Evolutionary conservation across 2,113 vertebrate species (phyloP).

Genomic region (Prolemur simus): DNA sequence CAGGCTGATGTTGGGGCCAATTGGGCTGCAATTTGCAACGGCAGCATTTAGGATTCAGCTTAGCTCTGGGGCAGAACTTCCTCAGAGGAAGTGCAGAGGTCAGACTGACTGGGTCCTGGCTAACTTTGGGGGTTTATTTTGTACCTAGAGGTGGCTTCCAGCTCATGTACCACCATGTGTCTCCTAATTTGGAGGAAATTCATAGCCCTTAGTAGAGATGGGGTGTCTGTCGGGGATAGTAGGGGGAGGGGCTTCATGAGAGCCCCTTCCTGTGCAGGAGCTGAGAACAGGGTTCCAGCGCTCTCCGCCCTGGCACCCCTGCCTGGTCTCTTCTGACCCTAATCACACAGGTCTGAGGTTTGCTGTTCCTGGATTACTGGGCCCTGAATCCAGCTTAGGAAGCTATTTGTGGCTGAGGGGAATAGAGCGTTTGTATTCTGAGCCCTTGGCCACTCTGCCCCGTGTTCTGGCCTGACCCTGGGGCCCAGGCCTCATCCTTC

Average conservation of each 20-base stretch:
- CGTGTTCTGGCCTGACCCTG: conserved; percentile 20
- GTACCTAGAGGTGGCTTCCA: neutral
- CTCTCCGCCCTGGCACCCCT: neutral
- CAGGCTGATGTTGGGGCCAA: neutral
- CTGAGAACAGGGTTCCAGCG: neutral
- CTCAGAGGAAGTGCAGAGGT: neutral
- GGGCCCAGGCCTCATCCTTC: neutral
- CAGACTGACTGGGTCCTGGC: neutral
- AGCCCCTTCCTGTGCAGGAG: conserved; percentile 3
- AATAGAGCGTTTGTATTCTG: conserved; percentile 17
- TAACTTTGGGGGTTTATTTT: conserved; percentile 44
- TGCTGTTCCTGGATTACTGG: conserved; percentile 62
- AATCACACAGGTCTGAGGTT: conserved; percentile 59
- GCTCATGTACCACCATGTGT: neutral
- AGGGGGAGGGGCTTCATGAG: neutral
- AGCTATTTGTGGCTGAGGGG: conserved; percentile 65
- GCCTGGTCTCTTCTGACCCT: conserved; percentile 53
- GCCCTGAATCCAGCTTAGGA: conserved; percentile 65
- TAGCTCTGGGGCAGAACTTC: neutral
- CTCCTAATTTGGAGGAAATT: conserved; percentile 28
- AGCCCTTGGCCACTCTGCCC: neutral
- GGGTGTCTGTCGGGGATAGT: neutral
- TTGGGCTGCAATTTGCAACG: conserved; percentile 5
- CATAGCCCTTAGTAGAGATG: neutral
- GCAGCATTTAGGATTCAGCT: neutral